Evolutionary conservation across 1,140 invertebrate species (phyloP), one percentile per base, ranked within the genome.

Genomic region (Tribolium castaneum): DNA sequence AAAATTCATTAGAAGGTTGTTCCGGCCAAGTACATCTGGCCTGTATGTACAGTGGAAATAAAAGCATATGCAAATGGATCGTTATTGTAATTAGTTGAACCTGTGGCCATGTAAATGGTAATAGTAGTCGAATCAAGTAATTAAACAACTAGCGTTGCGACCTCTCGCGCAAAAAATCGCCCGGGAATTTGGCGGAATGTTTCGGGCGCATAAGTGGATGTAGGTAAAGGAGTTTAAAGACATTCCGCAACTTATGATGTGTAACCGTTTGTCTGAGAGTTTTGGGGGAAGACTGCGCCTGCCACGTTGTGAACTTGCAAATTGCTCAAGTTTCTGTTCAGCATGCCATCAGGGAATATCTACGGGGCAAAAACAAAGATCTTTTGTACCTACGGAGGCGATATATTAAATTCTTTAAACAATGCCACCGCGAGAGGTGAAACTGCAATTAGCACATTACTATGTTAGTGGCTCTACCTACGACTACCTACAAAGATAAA

Each of bases 71-170:
- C 70, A 81, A 81, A 81, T 81, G 13, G 49, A 51, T 45, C 72
- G 49, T 78, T 77, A 78, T 76, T 81, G 78, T 81, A 79, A 81
- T 81, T 76, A 81, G 72, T 45, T 78, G 77, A 81, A 77, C 71
- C 75, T 81, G 80, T 70, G 78, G 78, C 54, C 71, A 77, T 79
- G 80, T 81, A 76, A 79, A 81, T 79, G 80, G 74, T 79, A 80
- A 81, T 80, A 71, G 52, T 56, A 56, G 50, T 13, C 70, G 79
- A 78, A 74, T 78, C 14, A 51, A 50, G 71, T 72, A 78, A 71
- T 78, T 78, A 62, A 72, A 78, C 79, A 73, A 66, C 30, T 54
- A 56, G 70, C 78, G 12, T 7, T 22, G 75, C 25, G 52, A 35
- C 66, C 76, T 72, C 62, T 50, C 12, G 59, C 12, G 54, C 19